Conservation (phyloP, 1,140 invertebrate species). For the Chrysomallon squamiferum region DNA sequence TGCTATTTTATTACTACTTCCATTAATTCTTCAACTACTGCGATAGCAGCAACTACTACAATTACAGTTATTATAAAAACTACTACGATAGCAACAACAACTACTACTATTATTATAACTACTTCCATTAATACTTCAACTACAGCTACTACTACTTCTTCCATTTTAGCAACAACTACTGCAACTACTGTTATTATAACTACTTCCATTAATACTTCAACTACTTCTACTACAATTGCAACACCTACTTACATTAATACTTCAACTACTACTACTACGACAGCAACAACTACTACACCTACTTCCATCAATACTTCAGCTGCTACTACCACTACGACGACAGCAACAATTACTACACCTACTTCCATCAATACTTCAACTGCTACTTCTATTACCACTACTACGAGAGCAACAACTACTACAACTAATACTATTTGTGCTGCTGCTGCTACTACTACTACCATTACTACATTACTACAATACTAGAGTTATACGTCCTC, state of each 20-base stretch:
- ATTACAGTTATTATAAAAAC: conserved; percentile 5
- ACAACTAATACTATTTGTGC: background rate
- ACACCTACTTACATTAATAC: conserved; percentile 12
- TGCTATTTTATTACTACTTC: background rate
- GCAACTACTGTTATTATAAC: conserved; percentile 11
- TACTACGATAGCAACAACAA: background rate
- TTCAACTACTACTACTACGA: conserved; percentile 2
- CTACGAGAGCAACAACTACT: background rate
- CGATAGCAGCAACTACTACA: background rate
- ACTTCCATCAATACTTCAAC: background rate
- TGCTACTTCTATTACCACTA: background rate
- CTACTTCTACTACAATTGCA: conserved; percentile 12
- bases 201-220: conserved; percentile 15
- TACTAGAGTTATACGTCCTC: too few relatives aligned
- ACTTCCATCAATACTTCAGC: background rate
- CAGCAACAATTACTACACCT: background rate
- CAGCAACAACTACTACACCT: background rate
- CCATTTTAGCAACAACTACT: conserved; percentile 6
- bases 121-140: background rate
- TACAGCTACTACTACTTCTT: conserved; percentile 4
- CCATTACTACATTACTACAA: too few relatives aligned
- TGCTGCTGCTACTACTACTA: background rate
- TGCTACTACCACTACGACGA: background rate
- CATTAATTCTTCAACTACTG: background rate
- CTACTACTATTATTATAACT: conserved; percentile 6